Evolutionary conservation across 1,140 invertebrate genomes (phyloP).

Genomic region (Carcinoscorpius rotundicauda): DNA sequence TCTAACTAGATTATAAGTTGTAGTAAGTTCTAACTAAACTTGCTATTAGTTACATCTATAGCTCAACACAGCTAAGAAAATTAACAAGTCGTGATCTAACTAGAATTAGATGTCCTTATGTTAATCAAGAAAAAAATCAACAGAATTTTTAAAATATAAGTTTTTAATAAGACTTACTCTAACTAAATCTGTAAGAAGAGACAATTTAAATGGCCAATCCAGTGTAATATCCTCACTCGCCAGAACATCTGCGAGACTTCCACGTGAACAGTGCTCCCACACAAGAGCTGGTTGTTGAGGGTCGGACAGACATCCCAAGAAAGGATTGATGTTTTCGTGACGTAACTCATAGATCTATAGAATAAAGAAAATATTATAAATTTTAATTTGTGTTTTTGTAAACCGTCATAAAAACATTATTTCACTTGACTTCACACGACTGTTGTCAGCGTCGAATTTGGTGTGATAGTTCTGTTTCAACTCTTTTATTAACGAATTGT

Average conservation of each 20-base stretch:
- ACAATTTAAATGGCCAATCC: conserved; percentile 88
- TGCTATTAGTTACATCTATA: too few species aligned
- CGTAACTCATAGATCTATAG: conserved; percentile 60
- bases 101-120: too few species aligned
- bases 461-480: too few species aligned
- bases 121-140: too few species aligned
- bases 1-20: too few species aligned
- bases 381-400: background rate
- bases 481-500: too few species aligned
- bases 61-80: too few species aligned
- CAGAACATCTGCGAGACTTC: conserved; percentile 77
- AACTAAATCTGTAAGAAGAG: conserved; percentile 87
- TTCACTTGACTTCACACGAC: conserved; percentile 45
- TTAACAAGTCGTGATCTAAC: too few species aligned
- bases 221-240: conserved; percentile 94
- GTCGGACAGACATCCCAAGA: conserved; percentile 86
- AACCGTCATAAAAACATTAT: conserved; percentile 4
- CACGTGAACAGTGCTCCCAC: conserved; percentile 92
- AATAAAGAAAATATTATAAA: background rate
- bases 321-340: conserved; percentile 91
- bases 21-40: too few species aligned
- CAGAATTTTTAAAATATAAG: too few species aligned
- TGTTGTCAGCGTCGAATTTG: too few species aligned
- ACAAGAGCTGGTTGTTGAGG: conserved; percentile 69
- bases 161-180: conserved; percentile 34